phyloP scores from a whole-genome alignment of 2,888 invertebrate genomes.

The Lepidochitona cinerea region DNA sequence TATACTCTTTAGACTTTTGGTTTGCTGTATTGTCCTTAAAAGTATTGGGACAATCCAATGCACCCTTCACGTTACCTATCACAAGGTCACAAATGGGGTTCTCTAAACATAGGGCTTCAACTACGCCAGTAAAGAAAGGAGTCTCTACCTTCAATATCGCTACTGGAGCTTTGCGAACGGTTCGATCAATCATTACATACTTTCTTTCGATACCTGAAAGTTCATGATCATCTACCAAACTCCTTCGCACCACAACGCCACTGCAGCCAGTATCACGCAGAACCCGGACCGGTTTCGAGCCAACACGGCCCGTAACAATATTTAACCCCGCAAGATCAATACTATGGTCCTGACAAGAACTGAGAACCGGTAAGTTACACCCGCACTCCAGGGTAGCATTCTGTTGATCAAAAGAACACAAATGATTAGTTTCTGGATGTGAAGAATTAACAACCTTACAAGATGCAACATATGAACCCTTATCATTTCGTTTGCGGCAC shows the following conservation, averaged over 20 bases:
- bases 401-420: too few relatives aligned
- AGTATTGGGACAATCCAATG: not conserved
- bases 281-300: not conserved
- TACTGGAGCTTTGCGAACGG: conserved; percentile 2
- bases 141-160: conserved; percentile 1
- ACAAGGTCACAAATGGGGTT: conserved; percentile 12
- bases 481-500: not conserved
- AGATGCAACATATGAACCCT: not conserved
- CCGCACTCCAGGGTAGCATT: not conserved
- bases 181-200: conserved; percentile 5
- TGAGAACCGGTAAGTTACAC: not conserved
- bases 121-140: conserved; percentile 9
- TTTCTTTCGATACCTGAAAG: not conserved
- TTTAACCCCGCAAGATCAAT: not conserved
- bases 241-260: conserved; percentile 4
- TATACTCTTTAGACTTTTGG: too few relatives aligned
- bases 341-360: not conserved
- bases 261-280: conserved; percentile 14
- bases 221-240: not conserved
- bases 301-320: not conserved
- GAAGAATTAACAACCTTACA: too few relatives aligned
- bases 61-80: conserved; percentile 6
- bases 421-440: too few relatives aligned
- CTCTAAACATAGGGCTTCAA: conserved; percentile 13
- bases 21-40: too few relatives aligned